Percentiles rank a stretch among this genome's conserved stretches.
phyloP scores from a whole-genome alignment of 1,140 invertebrate genomes.

The Chironomus striatipennis region DNA sequence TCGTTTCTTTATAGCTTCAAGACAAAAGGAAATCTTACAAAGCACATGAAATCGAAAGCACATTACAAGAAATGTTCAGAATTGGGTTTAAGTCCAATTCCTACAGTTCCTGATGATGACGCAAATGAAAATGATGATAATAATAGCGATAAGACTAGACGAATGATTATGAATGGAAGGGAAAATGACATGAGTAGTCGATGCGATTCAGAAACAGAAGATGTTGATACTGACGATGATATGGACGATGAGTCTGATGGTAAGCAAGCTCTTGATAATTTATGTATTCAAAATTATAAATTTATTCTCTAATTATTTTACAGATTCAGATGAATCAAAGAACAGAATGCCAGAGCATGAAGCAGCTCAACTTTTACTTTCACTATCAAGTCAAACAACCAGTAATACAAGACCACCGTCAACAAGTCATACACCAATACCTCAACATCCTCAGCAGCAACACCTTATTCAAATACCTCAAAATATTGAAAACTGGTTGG shows the following conservation, averaged over 20 bases:
- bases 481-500: neutral
- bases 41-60: slow-evolving; percentile 98
- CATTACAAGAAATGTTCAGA: slow-evolving; percentile 90
- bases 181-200: slow-evolving; percentile 27
- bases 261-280: slow-evolving; percentile 50
- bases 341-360: slow-evolving; percentile 69
- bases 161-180: slow-evolving; percentile 28
- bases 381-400: slow-evolving; percentile 52
- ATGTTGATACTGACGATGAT: slow-evolving; percentile 50
- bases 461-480: slow-evolving; percentile 26
- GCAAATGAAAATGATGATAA: slow-evolving; percentile 28
- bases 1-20: slow-evolving; percentile 69
- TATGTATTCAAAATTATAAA: slow-evolving; percentile 36
- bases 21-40: slow-evolving; percentile 96
- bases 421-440: slow-evolving; percentile 25
- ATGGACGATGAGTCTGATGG: slow-evolving; percentile 48
- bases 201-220: slow-evolving; percentile 39
- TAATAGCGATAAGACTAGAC: slow-evolving; percentile 27
- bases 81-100: slow-evolving; percentile 66
- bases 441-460: slow-evolving; percentile 28
- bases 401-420: slow-evolving; percentile 32
- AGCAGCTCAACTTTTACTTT: slow-evolving; percentile 75
- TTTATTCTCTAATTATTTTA: slow-evolving; percentile 30
- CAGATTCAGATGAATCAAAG: slow-evolving; percentile 50
- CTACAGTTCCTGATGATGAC: slow-evolving; percentile 50